Conservation (phyloP, 2,113 vertebrate species). For the Tricholaema leucomelas region DNA sequence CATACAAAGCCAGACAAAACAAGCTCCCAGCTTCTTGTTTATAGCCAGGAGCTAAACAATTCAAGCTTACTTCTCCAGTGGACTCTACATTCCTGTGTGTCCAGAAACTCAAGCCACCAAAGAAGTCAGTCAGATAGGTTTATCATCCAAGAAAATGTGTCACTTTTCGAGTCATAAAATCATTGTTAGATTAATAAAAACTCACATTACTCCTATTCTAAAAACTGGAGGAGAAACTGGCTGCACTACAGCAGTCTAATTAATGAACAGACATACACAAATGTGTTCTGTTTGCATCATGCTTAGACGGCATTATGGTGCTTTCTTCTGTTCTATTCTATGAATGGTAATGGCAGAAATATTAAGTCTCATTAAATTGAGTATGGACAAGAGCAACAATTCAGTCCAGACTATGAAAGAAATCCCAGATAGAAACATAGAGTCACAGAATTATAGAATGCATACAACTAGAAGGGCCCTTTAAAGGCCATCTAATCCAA, state of each 20-base stretch:
- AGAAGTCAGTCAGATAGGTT: not conserved
- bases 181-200: constrained; percentile 52
- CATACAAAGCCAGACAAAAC: not conserved
- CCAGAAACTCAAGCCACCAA: constrained; percentile 32
- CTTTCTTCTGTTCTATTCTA: constrained; percentile 29
- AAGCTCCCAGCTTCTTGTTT: not conserved
- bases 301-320: constrained; percentile 12
- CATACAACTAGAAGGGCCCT: too few species aligned
- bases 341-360: not conserved
- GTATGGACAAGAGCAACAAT: not conserved
- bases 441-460: too few species aligned
- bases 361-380: constrained; percentile 1
- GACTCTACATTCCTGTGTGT: not conserved
- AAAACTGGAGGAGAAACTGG: constrained; percentile 32
- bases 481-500: too few species aligned
- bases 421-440: not conserved
- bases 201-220: not conserved
- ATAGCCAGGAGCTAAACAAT: not conserved
- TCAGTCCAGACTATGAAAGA: not conserved
- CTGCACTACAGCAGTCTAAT: constrained; percentile 42
- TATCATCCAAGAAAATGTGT: constrained; percentile 7
- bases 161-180: constrained; percentile 46
- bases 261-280: constrained; percentile 60
- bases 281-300: not conserved
- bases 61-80: constrained; percentile 30